These are phyloP conservation scores for Edolisoma coerulescens DNA, from an alignment of 2,113 vertebrate species.

Conservation along the genomic window DNA sequence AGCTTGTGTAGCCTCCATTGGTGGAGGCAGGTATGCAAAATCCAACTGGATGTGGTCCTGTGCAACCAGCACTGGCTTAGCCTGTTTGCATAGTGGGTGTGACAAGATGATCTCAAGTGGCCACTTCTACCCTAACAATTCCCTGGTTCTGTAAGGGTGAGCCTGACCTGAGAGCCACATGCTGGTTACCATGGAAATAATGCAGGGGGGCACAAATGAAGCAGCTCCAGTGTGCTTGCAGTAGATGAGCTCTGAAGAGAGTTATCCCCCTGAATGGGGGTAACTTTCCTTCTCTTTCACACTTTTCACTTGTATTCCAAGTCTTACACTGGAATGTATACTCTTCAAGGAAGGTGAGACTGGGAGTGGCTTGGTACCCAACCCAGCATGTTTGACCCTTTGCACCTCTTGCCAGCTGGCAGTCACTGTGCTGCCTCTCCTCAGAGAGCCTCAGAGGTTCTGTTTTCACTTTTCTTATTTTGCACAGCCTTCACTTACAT, in stretches of 20 bases:
- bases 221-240: background rate
- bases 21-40: background rate
- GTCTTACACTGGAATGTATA: background rate
- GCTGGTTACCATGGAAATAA: background rate
- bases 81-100: background rate
- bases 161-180: background rate
- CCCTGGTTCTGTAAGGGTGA: background rate
- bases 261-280: too few relatives aligned
- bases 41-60: background rate
- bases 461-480: background rate
- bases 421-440: background rate
- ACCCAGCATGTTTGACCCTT: background rate
- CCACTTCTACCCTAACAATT: background rate
- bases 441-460: background rate
- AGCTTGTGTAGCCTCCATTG: background rate
- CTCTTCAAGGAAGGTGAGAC: background rate
- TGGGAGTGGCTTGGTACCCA: background rate
- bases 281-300: background rate
- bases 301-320: background rate
- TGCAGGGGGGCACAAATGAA: background rate
- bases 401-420: fast-evolving
- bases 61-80: background rate
- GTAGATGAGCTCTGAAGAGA: background rate
- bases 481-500: background rate
- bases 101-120: background rate